Conservation (phyloP, 1,140 invertebrate species). For the Acromyrmex heyeri region DNA sequence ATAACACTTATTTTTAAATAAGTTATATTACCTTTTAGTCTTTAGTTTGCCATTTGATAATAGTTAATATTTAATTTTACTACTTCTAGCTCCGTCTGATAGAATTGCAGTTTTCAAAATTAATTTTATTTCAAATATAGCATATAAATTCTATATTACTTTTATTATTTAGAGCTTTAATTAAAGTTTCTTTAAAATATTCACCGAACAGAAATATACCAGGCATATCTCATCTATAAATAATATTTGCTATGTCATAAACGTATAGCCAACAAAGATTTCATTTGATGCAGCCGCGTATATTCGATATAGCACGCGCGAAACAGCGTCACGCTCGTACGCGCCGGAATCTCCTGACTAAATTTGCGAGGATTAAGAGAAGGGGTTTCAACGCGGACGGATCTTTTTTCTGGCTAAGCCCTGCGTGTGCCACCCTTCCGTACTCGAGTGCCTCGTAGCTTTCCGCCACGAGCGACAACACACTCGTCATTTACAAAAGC, state of each 20-base stretch:
- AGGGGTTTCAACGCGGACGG: slow-evolving; percentile 55
- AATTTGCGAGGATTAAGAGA: slow-evolving; percentile 60
- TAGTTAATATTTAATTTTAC: background rate
- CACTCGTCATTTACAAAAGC: slow-evolving; percentile 77
- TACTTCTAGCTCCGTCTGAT: background rate
- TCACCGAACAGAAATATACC: background rate
- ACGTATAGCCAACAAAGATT: slow-evolving; percentile 22
- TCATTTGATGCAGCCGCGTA: background rate
- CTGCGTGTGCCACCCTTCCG: slow-evolving; percentile 57
- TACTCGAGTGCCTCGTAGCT: slow-evolving; percentile 66
- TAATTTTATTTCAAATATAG: slow-evolving; percentile 1
- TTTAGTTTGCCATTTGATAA: too few relatives aligned
- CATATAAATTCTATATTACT: background rate
- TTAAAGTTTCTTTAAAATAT: background rate
- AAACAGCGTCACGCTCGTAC: slow-evolving; percentile 36
- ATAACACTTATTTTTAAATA: background rate
- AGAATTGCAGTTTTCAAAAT: background rate
- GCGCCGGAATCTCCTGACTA: slow-evolving; percentile 24
- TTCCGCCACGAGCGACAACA: slow-evolving; percentile 77
- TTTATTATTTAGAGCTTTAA: background rate
- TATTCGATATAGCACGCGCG: background rate
- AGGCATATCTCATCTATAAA: background rate
- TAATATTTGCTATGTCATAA: background rate
- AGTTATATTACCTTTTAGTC: too few relatives aligned
- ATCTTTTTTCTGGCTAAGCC: slow-evolving; percentile 62